Evolutionary conservation across 2,888 invertebrate species (phyloP), one percentile per base, ranked within the genome.

Genomic region (Drosophila nr. perissopoda): DNA sequence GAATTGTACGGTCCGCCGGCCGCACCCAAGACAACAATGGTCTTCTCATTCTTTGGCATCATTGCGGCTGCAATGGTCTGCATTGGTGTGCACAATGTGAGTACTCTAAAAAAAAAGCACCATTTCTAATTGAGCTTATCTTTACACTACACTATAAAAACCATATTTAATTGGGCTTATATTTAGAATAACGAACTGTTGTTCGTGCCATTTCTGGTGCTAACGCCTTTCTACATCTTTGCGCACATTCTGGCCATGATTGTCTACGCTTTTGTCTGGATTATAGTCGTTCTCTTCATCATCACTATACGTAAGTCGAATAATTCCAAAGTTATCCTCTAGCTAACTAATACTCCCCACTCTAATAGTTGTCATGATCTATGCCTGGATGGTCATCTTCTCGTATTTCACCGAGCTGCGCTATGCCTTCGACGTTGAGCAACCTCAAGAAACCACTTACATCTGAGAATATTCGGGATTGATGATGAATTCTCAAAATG

Each of bases 111-210:
- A 18, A 29, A 18, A 8, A 2, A 16, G 2, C 33, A 10, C 1
- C 10, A 33, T 11, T 11, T 33, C 33, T 10, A 33, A 10, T 33
- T 33, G 31, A 25, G 13, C 16, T 16, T 48, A 13, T 25, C 25
- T 18, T 25, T 13, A 16, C 18, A 49, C 27, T 27, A 16, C 25
- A 48, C 29, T 11, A 51, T 13, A 7, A 49, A n/a, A 16, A 16
- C 4, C 6, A 51, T 29, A 31, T n/a, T 29, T 51, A 31, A 51
- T 51, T 51, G 18, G 8, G 2, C 21, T 25, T 54, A 18, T 42
- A 2, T 27, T 4, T n/a, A 88, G 89, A 81, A 87, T 42, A 88
- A 86, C n/a, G 89, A 88, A 42, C 36, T 87, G 27, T 38, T 88
- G 6, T 87, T 87, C 16, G 18, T 78, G 16, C 87, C 87, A 11